Base-by-base conservation (phyloP, 2,888 invertebrate genomes). In the Drosophila paramelanica region DNA sequence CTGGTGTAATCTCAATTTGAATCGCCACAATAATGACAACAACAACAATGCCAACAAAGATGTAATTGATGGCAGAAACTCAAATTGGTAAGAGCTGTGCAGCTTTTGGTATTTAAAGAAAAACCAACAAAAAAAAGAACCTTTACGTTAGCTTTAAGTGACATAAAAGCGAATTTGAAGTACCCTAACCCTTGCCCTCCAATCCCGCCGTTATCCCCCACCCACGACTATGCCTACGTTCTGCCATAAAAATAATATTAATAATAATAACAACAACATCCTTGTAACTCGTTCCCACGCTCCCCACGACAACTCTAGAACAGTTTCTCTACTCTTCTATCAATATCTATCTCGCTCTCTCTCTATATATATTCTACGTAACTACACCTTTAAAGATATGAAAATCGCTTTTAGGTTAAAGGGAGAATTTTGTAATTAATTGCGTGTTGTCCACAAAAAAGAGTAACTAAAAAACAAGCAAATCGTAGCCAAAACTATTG, bases 371-470 rank as follows among this genome's bases (percentile, higher is more conserved):
- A 57, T 75, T 85, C 51, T 38, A 64, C 72, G 74, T 81, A 79
- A 81, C 67, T 61, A 76, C 77, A 88, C 76, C 81, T 69, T 68
- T 71, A 79, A 77, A 78, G 74, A 65, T 82, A 77, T 71, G 77
- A 78, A 73, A 81, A 87, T 81, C 80, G 89, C 91, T 91, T 91
- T 90, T 89, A 90, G 91, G 92, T 89, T 91, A 92, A 92, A 91
- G 91, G 91, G 91, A 90, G 88, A 91, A 91, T 91, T 91, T 91
- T 91, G 91, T 91, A 91, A 91, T 91, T 90, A 88, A 84, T 82
- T 71, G 84, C 72, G 85, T 69, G 41, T 58, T 66, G 69, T 56
- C 31, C 42, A 71, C 55, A 65, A 74, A 65, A 58, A 43, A 39
- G 53, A 70, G 59, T 66, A 27, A 65, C 31, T 8, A 33, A 10